These are phyloP conservation scores for Labrus mixtus DNA, from an alignment of 2,113 vertebrate species.

Conservation along the genomic window DNA sequence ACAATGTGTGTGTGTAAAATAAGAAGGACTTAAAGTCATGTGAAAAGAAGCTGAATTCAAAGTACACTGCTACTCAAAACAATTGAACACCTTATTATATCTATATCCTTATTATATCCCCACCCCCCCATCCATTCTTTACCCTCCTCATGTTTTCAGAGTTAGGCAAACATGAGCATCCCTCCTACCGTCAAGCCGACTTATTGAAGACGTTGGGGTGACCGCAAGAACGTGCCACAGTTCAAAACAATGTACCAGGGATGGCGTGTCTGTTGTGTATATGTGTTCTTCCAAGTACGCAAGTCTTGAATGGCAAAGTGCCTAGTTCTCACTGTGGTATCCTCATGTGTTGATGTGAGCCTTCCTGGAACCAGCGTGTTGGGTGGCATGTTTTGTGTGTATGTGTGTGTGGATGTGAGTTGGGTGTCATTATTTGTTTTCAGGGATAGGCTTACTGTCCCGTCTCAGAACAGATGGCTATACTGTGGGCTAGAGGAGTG, in stretches of 20 bases:
- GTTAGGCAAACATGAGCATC: constrained; percentile 36
- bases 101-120: not conserved
- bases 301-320: constrained; percentile 57
- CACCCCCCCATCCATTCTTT: not conserved
- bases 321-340: constrained; percentile 58
- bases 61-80: no score
- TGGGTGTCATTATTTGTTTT: constrained; percentile 69
- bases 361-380: constrained; percentile 66
- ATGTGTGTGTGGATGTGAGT: constrained; percentile 32
- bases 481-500: constrained; percentile 1
- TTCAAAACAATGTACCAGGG: constrained; percentile 59
- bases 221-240: constrained; percentile 47
- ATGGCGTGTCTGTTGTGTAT: constrained; percentile 41
- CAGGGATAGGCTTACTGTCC: constrained; percentile 53
- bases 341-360: constrained; percentile 54
- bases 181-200: constrained; percentile 43
- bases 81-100: no score
- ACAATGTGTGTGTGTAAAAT: no score
- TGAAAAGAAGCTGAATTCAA: no score
- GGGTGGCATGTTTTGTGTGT: constrained; percentile 63
- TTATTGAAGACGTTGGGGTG: constrained; percentile 55
- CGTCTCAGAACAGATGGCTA: constrained; percentile 49
- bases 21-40: no score
- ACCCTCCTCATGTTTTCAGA: constrained; percentile 1
- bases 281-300: constrained; percentile 66